Base-by-base conservation (phyloP, 2,797 vertebrate species). In the Emydoidea blandingii region DNA sequence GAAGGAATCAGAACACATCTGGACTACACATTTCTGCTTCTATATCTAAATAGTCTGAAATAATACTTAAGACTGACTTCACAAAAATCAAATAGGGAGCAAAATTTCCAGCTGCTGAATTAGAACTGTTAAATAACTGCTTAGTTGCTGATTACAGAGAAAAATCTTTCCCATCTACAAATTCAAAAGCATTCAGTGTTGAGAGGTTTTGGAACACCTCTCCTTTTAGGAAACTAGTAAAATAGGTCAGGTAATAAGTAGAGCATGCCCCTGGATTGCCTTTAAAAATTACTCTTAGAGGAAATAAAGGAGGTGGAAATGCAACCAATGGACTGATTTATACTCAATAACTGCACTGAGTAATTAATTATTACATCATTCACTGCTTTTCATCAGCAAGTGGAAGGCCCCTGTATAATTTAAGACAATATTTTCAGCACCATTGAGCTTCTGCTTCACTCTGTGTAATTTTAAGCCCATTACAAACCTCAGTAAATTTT, bases 351-450 rank as follows among this genome's bases (percentile, higher is more conserved):
- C 87, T 65, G 89, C 3, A 62, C 4, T 23, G 85, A 11, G 16
- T 93, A 91, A 96, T 97, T 96, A 97, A 97, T 97, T 95, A 96
- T 97, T 97, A 91, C 97, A 91, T 83, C 79, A 86, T 8, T 83
- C n/a, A 89, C 53, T 95, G 49, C 56, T 93, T 94, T 83, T 94
- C 91, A 93, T 74, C 79, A 93, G 92, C 89, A 95, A 96, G 93
- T 96, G 90, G 88, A 90, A 94, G 80, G 18, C 80, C 93, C 84
- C 23, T 96, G 80, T 93, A 95, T 97, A 95, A 97, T 93, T 94
- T 76, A 97, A 85, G 57, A 65, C 34, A 0, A 1, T 59, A 86
- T 83, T 94, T 96, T 88, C 95, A 89, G 79, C 12, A 82, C 21
- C 72, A 59, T 2, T 68, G 47, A 92, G 47, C 57, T 92, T 88